Evolutionary conservation across 2,113 vertebrate genomes (phyloP).

Genomic region (Elgaria multicarinata): DNA sequence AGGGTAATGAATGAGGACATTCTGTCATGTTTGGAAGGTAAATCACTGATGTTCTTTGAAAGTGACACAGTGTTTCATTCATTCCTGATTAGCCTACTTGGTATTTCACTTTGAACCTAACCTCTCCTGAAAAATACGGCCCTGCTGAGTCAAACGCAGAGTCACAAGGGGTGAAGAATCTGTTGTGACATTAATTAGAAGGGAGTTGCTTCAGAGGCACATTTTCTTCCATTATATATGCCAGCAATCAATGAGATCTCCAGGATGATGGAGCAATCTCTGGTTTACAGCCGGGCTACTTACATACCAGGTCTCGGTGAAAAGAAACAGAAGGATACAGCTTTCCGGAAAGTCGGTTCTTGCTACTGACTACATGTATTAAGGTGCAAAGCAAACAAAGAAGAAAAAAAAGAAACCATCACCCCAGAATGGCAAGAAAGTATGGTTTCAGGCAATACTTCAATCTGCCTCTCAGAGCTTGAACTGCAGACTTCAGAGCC

Average conservation of each 20-base stretch:
- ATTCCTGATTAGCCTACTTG: constrained; percentile 41
- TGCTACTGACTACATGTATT: background rate
- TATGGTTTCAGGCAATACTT: background rate
- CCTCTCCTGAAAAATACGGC: constrained; percentile 27
- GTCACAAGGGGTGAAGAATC: constrained; percentile 33
- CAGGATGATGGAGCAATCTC: background rate
- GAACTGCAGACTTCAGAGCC: background rate
- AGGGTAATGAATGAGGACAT: background rate
- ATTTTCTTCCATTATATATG: background rate
- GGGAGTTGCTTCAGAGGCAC: constrained; percentile 7
- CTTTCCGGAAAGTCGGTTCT: background rate
- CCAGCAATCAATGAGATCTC: constrained; percentile 13
- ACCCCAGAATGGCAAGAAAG: background rate
- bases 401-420: background rate
- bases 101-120: constrained; percentile 32
- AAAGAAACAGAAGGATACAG: background rate
- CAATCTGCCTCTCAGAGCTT: background rate
- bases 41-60: constrained; percentile 43
- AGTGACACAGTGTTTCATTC: constrained; percentile 37
- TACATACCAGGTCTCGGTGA: background rate
- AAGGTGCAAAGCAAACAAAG: background rate
- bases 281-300: background rate
- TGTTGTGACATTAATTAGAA: constrained; percentile 49
- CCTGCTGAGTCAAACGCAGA: background rate
- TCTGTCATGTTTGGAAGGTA: constrained; percentile 32